These are phyloP conservation scores for Eulemur mongoz DNA, from an alignment of 2,797 vertebrate genomes.

Conservation along the genomic window DNA sequence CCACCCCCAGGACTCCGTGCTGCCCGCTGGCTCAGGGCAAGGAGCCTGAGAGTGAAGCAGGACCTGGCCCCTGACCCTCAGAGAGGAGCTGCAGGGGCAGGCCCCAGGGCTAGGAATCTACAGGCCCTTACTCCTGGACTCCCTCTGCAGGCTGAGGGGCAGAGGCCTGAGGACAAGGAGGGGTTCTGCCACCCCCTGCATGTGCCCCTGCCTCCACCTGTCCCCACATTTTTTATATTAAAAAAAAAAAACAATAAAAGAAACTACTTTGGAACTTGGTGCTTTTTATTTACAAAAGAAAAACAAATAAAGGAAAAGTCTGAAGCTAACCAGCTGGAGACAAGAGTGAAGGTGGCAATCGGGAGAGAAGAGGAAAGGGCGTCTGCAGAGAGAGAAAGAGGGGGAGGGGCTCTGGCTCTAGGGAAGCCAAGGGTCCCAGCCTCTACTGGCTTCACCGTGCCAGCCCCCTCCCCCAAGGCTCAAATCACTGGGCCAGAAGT, in stretches of 20 bases:
- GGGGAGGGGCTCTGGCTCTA: slow-evolving; percentile 20
- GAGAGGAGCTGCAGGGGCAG: slow-evolving; percentile 3
- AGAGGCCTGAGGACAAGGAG: slow-evolving; percentile 54
- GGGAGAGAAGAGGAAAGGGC: not conserved
- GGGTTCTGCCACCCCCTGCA: slow-evolving; percentile 62
- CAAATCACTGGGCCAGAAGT: not conserved
- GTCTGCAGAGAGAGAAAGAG: not conserved
- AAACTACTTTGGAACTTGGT: slow-evolving; percentile 76
- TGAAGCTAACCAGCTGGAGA: slow-evolving; percentile 60
- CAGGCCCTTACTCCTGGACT: not conserved
- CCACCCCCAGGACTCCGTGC: not conserved
- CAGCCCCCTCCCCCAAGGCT: slow-evolving; percentile 50
- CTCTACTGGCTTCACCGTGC: slow-evolving; percentile 9
- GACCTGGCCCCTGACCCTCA: not conserved
- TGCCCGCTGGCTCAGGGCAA: not conserved
- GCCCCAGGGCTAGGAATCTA: not conserved
- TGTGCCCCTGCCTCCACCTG: slow-evolving; percentile 65
- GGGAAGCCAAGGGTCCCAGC: slow-evolving; percentile 55
- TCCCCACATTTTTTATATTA: slow-evolving; percentile 72
- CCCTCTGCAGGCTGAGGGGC: not conserved
- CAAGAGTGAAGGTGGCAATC: not conserved
- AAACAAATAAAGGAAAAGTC: slow-evolving; percentile 59
- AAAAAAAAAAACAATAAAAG: slow-evolving; percentile 71
- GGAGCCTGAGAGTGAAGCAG: not conserved
- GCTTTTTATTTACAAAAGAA: slow-evolving; percentile 80